Conservation (phyloP, 2,888 invertebrate species). For the Ormia ochracea region DNA sequence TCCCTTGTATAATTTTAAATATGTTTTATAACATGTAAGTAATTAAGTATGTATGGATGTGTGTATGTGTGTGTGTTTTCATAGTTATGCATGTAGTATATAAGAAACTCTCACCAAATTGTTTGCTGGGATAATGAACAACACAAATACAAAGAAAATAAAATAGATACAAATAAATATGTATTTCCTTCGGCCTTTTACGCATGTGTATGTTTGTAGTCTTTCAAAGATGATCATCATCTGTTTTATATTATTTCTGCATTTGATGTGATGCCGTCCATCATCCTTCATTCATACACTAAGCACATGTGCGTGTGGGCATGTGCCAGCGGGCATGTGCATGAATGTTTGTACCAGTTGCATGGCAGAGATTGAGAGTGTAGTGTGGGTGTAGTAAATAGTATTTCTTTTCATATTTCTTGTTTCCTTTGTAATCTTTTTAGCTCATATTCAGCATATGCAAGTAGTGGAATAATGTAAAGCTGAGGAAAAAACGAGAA, state of each 20-base stretch:
- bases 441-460: slow-evolving; percentile 36
- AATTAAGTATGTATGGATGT: no score
- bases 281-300: neutral
- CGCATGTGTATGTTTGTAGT: neutral
- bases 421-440: neutral
- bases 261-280: slow-evolving; percentile 2
- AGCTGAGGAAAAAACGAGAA: slow-evolving; percentile 4
- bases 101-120: slow-evolving; percentile 42
- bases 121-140: slow-evolving; percentile 47
- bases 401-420: neutral
- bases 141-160: neutral
- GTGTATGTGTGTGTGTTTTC: no score
- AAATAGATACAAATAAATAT: slow-evolving; percentile 3
- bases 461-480: slow-evolving; percentile 50
- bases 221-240: neutral
- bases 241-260: neutral
- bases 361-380: slow-evolving; percentile 6
- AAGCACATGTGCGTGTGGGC: neutral
- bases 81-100: neutral
- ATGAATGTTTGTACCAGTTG: neutral
- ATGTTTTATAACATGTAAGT: slow-evolving; percentile 33
- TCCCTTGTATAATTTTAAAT: slow-evolving; percentile 52
- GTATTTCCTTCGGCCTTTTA: neutral
- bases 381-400: slow-evolving; percentile 11
- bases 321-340: no score